A percentile compares a stretch with the other conserved stretches of the same genome.
These are phyloP conservation scores for Minunthozetes semirufus DNA, from an alignment of 2,888 invertebrate species.

Conservation along the genomic window DNA sequence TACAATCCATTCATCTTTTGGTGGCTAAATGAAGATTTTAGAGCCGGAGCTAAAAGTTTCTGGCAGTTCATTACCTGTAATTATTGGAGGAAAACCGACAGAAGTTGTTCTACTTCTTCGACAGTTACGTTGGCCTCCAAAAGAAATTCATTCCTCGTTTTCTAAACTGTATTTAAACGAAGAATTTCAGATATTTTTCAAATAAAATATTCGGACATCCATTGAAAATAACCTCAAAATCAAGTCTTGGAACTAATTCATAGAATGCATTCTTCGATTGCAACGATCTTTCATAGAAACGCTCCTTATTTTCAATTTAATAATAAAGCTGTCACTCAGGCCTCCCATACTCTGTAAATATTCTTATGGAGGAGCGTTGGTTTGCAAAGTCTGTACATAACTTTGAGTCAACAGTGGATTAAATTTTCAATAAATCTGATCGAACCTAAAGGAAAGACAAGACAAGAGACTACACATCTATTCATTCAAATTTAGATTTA, in stretches of 20 bases:
- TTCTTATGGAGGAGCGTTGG: too few species aligned
- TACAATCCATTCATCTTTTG: slow-evolving; percentile 24
- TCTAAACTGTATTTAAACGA: background rate
- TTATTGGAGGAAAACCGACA: background rate
- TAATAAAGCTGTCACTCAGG: too few species aligned
- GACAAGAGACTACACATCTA: background rate
- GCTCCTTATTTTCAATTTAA: too few species aligned
- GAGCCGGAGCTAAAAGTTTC: slow-evolving; percentile 1
- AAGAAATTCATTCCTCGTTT: background rate
- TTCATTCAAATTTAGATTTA: too few species aligned
- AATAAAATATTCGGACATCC: too few species aligned
- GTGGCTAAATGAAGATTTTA: slow-evolving; percentile 21
- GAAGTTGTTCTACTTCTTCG: slow-evolving; percentile 16
- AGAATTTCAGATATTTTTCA: too few species aligned
- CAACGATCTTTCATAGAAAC: too few species aligned
- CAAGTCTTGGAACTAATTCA: background rate
- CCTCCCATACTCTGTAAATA: too few species aligned
- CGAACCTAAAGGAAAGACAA: background rate
- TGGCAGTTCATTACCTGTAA: slow-evolving; percentile 13
- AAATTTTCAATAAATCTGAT: background rate
- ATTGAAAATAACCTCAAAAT: background rate
- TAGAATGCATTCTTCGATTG: too few species aligned
- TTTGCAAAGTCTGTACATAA: background rate
- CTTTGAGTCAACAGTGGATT: background rate
- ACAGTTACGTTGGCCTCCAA: background rate